Evolutionary conservation across 2,797 vertebrate genomes (phyloP).

Genomic region (Galagoides demidoff): DNA sequence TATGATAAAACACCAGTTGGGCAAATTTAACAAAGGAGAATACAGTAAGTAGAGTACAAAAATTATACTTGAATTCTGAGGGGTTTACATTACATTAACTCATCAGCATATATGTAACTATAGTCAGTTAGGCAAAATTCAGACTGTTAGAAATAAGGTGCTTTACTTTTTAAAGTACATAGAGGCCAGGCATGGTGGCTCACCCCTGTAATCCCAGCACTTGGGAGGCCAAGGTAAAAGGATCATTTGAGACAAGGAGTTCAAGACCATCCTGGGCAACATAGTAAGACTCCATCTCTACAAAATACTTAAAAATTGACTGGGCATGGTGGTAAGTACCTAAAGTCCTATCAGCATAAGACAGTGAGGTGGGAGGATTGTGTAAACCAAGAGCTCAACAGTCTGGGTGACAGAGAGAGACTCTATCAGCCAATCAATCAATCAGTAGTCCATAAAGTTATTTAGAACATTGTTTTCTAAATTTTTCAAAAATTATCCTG

Average conservation of each 20-base stretch:
- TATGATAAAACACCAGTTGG: background rate
- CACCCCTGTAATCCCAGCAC: too few species aligned
- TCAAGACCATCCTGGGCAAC: too few species aligned
- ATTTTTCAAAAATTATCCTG: background rate
- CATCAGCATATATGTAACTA: conserved; percentile 9
- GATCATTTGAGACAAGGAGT: too few species aligned
- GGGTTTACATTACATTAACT: background rate
- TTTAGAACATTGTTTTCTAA: background rate
- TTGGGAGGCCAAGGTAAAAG: too few species aligned
- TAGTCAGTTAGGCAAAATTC: background rate
- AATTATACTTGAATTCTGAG: conserved; percentile 20
- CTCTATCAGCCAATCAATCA: too few species aligned
- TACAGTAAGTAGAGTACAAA: background rate
- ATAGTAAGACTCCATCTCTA: too few species aligned
- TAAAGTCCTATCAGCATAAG: too few species aligned
- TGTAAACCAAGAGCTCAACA: too few species aligned
- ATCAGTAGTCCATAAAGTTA: background rate
- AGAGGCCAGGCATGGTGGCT: background rate
- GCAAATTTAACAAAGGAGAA: background rate
- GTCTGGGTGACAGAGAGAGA: too few species aligned
- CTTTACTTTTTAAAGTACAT: background rate
- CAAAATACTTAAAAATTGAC: too few species aligned
- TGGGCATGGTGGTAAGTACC: too few species aligned
- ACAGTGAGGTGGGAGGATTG: too few species aligned
- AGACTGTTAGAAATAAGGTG: background rate